These are phyloP conservation scores for Dryobota labecula DNA, from an alignment of 2,888 invertebrate genomes.

Conservation along the genomic window DNA sequence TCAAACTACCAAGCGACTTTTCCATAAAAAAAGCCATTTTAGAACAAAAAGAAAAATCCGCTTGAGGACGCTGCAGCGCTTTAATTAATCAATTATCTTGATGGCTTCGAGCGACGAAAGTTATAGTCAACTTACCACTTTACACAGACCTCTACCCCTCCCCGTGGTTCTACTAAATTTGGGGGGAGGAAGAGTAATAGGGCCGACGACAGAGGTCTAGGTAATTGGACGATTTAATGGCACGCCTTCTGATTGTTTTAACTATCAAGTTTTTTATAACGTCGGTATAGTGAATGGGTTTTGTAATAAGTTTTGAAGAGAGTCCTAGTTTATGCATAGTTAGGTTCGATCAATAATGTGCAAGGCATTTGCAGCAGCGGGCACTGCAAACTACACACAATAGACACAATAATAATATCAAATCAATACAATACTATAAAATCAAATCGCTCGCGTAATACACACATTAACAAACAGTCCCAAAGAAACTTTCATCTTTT, in stretches of 20 bases:
- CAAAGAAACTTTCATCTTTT: too few relatives aligned
- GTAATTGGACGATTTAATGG: constrained; percentile 69
- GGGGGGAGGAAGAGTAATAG: background rate
- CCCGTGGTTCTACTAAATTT: constrained; percentile 14
- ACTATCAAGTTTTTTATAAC: constrained; percentile 66
- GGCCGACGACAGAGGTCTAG: constrained; percentile 54
- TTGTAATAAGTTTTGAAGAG: constrained; percentile 27
- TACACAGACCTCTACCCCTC: constrained; percentile 36
- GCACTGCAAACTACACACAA: background rate
- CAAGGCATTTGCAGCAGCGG: background rate
- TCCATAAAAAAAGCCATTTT: constrained; percentile 58
- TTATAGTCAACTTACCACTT: constrained; percentile 68
- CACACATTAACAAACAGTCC: too few relatives aligned
- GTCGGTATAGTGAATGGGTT: constrained; percentile 45
- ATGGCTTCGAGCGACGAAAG: constrained; percentile 73
- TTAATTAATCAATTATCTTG: constrained; percentile 81
- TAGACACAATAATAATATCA: too few relatives aligned
- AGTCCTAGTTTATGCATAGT: constrained; percentile 3
- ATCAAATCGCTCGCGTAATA: too few relatives aligned
- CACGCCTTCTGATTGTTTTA: constrained; percentile 76
- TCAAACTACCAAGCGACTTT: constrained; percentile 34
- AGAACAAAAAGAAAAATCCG: constrained; percentile 57
- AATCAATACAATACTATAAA: too few relatives aligned
- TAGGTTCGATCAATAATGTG: background rate
- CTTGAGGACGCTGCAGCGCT: constrained; percentile 71